phyloP scores from a whole-genome alignment of 2,888 invertebrate species.

The Lithophane semibrunnea region DNA sequence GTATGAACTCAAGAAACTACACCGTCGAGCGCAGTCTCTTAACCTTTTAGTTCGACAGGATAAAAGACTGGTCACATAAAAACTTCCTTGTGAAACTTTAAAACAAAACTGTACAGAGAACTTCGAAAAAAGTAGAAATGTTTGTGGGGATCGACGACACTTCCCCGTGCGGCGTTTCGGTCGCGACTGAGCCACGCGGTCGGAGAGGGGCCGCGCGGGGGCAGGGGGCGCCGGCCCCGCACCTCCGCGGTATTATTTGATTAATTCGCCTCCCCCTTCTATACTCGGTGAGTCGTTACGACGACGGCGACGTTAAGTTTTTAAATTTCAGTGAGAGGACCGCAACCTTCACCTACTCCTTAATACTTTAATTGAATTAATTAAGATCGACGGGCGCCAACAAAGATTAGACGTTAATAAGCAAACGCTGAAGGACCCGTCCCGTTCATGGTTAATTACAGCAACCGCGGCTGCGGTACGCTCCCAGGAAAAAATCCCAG shows the following conservation, averaged over 20 bases:
- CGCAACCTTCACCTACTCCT: slow-evolving; percentile 89
- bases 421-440: slow-evolving; percentile 85
- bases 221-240: slow-evolving; percentile 78
- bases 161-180: slow-evolving; percentile 87
- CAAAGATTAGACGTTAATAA: slow-evolving; percentile 89
- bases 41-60: slow-evolving; percentile 82
- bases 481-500: slow-evolving; percentile 82
- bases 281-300: slow-evolving; percentile 89
- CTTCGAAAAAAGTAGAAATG: slow-evolving; percentile 89
- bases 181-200: slow-evolving; percentile 90
- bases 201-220: slow-evolving; percentile 77
- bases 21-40: slow-evolving; percentile 83
- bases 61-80: slow-evolving; percentile 84
- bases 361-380: slow-evolving; percentile 89
- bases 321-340: slow-evolving; percentile 88
- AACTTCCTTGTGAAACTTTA: slow-evolving; percentile 88
- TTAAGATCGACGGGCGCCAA: slow-evolving; percentile 85
- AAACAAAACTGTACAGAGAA: slow-evolving; percentile 88
- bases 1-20: slow-evolving; percentile 86
- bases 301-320: slow-evolving; percentile 88
- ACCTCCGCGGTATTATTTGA: slow-evolving; percentile 90
- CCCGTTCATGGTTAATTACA: slow-evolving; percentile 87
- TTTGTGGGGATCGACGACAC: slow-evolving; percentile 85
- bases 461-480: slow-evolving; percentile 75
- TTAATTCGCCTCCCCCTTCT: slow-evolving; percentile 91